phyloP scores from a whole-genome alignment of 1,140 invertebrate species.

The Drosophila sechellia region DNA sequence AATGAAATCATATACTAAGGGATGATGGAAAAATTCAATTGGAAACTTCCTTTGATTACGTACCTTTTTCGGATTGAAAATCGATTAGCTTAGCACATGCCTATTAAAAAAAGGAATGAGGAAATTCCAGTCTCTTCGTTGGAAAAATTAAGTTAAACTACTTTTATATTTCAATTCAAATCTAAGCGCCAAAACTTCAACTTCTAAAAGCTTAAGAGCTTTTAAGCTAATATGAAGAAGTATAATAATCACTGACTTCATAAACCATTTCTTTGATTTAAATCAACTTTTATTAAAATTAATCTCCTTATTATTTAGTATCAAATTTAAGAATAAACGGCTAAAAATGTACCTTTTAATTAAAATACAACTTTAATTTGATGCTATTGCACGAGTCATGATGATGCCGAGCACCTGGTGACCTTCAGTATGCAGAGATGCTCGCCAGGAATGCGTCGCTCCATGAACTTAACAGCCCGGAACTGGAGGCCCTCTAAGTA shows the following conservation, averaged over 20 bases:
- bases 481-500: constrained; percentile 87
- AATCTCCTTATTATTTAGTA: not conserved
- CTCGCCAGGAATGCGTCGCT: constrained; percentile 87
- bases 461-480: constrained; percentile 87
- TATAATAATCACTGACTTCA: too few relatives aligned
- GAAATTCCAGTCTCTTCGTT: too few relatives aligned
- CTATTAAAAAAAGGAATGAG: too few relatives aligned
- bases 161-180: too few relatives aligned
- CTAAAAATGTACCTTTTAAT: not conserved
- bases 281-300: not conserved
- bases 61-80: not conserved
- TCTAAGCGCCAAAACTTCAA: too few relatives aligned
- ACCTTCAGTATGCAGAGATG: constrained; percentile 85
- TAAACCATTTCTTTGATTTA: not conserved
- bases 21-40: constrained; percentile 14
- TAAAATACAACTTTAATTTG: constrained; percentile 12
- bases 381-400: constrained; percentile 45
- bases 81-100: too few relatives aligned
- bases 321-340: constrained; percentile 7
- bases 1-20: not conserved
- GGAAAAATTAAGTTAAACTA: too few relatives aligned
- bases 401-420: constrained; percentile 29
- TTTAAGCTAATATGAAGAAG: too few relatives aligned
- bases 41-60: constrained; percentile 3
- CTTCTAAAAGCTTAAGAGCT: too few relatives aligned